Base-by-base conservation (phyloP, 1,140 invertebrate species). In the Eueides isabella region DNA sequence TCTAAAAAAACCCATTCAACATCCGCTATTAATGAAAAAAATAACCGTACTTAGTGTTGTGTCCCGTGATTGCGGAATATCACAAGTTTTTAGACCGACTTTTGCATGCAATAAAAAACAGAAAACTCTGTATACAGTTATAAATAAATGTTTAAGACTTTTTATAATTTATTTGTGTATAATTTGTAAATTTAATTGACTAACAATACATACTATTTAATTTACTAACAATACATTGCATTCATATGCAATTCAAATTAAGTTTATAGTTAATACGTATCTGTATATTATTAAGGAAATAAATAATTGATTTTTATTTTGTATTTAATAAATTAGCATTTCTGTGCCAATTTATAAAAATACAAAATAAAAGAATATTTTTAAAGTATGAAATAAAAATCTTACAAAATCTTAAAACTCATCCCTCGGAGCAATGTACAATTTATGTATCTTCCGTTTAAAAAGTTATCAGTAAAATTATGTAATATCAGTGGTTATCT, bases 401-500 rank as follows among this genome's bases (percentile, higher is more conserved):
- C 26, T 61, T 23, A 30, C 12, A 75, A 71, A 71, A 75, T 63
- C 5, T 63, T 30, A 71, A 75, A 33, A 38, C 61, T 67, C 61
- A 44, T 67, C 48, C 68, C 69, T 67, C 33, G 55, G 55, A 66
- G 74, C 69, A 44, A 62, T 63, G n/a, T 26, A 62, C 48, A 71
- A 74, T 74, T 69, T 67, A 62, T 62, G 66, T 75, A 66, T 66
- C 68, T 75, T 75, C 67, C 63, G 74, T 71, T 71, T 66, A 75
- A 67, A 75, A 75, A 75, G 44, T 75, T 74, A 74, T 74, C 72
- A 74, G 72, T 74, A 75, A 75, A 75, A 75, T 75, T 75, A 71
- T 75, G 74, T 75, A 75, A 75, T 62, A 71, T 78, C 81, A 81
- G 81, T 75, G 55, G 84, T 85, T 86, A 87, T 77, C 80, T 86